Percentiles rank a stretch among this genome's conserved stretches.
Evolutionary conservation across 2,113 vertebrate species (phyloP).

Genomic region (Siphamia tubifer): DNA sequence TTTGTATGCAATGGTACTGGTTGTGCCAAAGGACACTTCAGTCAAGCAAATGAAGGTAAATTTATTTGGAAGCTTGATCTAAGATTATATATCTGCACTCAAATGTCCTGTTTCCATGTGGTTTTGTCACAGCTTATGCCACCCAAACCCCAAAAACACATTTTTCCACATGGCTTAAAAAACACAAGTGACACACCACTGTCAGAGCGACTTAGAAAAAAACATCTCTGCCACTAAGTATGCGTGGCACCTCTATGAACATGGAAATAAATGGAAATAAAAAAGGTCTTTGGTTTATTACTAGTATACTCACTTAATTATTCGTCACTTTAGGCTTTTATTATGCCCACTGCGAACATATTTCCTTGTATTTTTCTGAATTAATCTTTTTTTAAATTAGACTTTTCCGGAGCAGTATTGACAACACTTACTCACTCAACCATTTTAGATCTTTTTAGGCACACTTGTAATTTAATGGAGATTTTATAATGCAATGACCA

Average conservation of each 20-base stretch:
- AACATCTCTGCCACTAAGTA: constrained; percentile 39
- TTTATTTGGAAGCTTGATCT: constrained; percentile 41
- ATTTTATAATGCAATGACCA: not conserved
- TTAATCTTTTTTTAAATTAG: constrained; percentile 8
- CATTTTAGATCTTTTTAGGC: not conserved
- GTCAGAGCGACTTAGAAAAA: constrained; percentile 39
- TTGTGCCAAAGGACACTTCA: constrained; percentile 31
- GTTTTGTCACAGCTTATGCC: constrained; percentile 67
- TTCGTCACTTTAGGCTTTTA: no score
- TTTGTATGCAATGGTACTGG: constrained; percentile 25
- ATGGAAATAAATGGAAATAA: constrained; percentile 40
- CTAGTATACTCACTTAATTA: no score
- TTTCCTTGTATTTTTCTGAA: no score
- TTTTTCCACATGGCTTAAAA: constrained; percentile 66
- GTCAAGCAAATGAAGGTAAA: constrained; percentile 50
- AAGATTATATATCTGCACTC: constrained; percentile 62
- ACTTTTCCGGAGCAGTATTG: not conserved
- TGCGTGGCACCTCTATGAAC: constrained; percentile 45
- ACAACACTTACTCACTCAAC: not conserved
- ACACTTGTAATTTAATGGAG: not conserved
- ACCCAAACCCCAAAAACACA: constrained; percentile 66
- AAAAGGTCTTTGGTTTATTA: constrained; percentile 23
- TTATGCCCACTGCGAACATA: no score
- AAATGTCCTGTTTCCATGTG: constrained; percentile 67
- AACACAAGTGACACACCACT: constrained; percentile 57